Conservation (phyloP, 1,140 invertebrate genomes). For the Hycleus phaleratus region DNA sequence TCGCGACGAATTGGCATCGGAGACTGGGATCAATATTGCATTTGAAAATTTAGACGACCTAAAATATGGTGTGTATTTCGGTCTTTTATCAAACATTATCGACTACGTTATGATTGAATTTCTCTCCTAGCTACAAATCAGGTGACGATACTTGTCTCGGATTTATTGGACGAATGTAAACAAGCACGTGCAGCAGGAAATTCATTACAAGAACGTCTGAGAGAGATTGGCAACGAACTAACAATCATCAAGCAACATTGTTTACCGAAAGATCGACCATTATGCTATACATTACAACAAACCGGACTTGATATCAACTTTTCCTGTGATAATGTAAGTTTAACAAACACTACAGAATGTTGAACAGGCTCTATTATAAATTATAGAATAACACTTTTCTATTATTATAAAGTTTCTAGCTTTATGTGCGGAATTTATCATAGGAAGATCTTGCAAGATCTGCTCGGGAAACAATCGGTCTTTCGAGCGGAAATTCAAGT, state of each 20-base stretch:
- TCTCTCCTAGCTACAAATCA: constrained; percentile 15
- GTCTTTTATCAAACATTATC: not conserved
- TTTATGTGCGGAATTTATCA: too few species aligned
- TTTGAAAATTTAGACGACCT: constrained; percentile 54
- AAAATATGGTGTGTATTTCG: constrained; percentile 46
- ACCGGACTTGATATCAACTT: constrained; percentile 43
- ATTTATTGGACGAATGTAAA: constrained; percentile 42
- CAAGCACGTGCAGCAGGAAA: constrained; percentile 17
- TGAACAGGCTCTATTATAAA: too few species aligned
- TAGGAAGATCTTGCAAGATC: too few species aligned
- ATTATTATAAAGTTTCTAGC: too few species aligned
- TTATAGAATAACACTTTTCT: too few species aligned
- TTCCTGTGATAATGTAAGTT: constrained; percentile 30
- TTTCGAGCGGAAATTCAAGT: too few species aligned
- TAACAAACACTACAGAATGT: too few species aligned
- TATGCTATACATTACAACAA: constrained; percentile 59
- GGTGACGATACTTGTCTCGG: constrained; percentile 39
- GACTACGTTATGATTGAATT: constrained; percentile 6
- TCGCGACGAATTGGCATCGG: constrained; percentile 51
- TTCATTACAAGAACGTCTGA: constrained; percentile 28
- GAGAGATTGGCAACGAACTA: constrained; percentile 50
- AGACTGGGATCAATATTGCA: constrained; percentile 59
- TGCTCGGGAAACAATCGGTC: too few species aligned
- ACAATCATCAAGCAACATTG: constrained; percentile 52
- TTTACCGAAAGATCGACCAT: constrained; percentile 47